Evolutionary conservation across 2,797 vertebrate genomes (phyloP), one percentile per base, ranked within the genome.

Genomic region (Florisuga fusca): DNA sequence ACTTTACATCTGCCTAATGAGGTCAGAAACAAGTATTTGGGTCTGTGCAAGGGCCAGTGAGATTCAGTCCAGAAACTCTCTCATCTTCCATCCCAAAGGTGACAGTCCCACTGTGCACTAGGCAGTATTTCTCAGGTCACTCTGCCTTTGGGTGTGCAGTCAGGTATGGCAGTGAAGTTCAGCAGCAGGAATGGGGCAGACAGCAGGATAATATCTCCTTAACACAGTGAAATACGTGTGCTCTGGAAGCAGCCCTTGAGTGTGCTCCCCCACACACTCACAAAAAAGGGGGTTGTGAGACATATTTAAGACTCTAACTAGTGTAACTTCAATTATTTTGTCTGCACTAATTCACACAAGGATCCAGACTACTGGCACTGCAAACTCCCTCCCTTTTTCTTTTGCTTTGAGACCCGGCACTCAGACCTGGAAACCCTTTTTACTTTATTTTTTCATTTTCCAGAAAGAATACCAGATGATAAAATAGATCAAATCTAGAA

Each of bases 291-390:
- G 11, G n/a, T 22, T n/a, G 26, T 3, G 16, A 38, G 66, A 10
- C 10, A 15, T 6, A 12, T 25, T 48, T 15, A 34, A 48, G 45
- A 8, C 19, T 43, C 57, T 7, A 59, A n/a, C 4, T 8, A 8
- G 9, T 3, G 29, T 2, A 18, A 25, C 15, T 33, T 25, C 58
- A 34, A 4, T 51, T 34, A 15, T 31, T 90, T 61, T 68, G 4
- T 9, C 43, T 41, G 26, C 38, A 48, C 33, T 29, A 18, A 27
- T 79, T 66, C 22, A 20, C 53, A 20, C 12, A 9, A 36, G 9
- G 48, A 33, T 12, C 63, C 0, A 1, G n/a, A 57, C 62, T 4
- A 1, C 17, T 1, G 23, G 33, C 66, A 6, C 48, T 14, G 36
- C 75, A 63, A 54, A 55, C 57, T 26, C 48, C 26, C 14, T 22